These are phyloP conservation scores for Agapornis canus DNA, from an alignment of 2,797 vertebrate species.

Conservation along the genomic window DNA sequence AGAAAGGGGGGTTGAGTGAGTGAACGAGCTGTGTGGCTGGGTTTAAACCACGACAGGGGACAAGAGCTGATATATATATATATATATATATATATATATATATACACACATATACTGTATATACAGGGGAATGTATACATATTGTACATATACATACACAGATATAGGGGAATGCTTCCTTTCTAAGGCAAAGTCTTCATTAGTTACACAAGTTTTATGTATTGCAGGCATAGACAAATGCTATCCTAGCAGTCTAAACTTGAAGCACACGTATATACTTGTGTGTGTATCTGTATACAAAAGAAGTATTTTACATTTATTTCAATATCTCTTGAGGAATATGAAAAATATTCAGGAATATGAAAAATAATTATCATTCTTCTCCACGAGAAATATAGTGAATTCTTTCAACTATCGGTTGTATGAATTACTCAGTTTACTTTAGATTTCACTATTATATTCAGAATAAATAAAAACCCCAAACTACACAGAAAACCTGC, in stretches of 20 bases:
- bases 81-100: no score
- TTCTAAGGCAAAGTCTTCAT: not conserved
- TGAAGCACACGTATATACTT: not conserved
- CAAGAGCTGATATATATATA: not conserved
- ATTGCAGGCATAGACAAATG: not conserved
- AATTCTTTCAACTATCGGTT: not conserved
- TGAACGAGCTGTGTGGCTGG: no score
- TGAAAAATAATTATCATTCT: not conserved
- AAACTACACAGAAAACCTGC: not conserved
- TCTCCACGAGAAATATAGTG: not conserved
- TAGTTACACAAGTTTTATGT: not conserved
- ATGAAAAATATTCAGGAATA: not conserved
- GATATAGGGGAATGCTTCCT: not conserved
- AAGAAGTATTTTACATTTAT: not conserved
- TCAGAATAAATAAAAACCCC: not conserved
- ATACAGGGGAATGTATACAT: not conserved
- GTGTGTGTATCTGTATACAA: not conserved
- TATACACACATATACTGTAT: not conserved
- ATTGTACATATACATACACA: not conserved
- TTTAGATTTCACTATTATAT: not conserved
- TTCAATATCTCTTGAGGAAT: not conserved
- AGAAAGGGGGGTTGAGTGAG: no score
- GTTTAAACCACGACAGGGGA: no score
- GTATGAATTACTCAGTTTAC: not conserved
- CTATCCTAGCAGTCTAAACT: not conserved